Percentiles rank a stretch among this genome's conserved stretches.
phyloP scores from a whole-genome alignment of 2,797 vertebrate species.

The Botia kubotai region DNA sequence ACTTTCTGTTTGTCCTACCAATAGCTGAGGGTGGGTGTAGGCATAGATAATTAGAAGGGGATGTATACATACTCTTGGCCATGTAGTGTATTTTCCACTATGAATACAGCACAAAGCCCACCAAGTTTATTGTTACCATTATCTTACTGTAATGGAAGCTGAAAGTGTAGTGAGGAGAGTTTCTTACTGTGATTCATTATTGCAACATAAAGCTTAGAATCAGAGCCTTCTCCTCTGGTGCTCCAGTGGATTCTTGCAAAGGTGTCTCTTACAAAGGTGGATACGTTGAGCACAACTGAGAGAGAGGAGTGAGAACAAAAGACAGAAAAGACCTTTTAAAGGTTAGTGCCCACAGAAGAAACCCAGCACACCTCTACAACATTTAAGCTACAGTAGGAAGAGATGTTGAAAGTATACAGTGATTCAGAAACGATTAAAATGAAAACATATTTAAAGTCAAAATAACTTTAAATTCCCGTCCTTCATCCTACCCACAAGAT shows the following conservation, averaged over 20 bases:
- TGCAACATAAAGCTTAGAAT: conserved; percentile 80
- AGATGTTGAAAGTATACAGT: background rate
- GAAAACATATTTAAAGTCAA: conserved; percentile 14
- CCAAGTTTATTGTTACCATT: background rate
- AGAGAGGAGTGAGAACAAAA: conserved; percentile 68
- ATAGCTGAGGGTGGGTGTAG: too few species aligned
- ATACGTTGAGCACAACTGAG: conserved; percentile 80
- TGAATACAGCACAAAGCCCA: background rate
- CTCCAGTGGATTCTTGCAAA: conserved; percentile 84
- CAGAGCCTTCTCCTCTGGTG: conserved; percentile 71
- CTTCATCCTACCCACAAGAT: too few species aligned
- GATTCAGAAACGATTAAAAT: background rate
- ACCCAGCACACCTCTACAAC: conserved; percentile 62
- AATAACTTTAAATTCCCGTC: background rate
- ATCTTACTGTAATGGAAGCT: background rate
- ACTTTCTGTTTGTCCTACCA: too few species aligned
- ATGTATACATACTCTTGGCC: background rate
- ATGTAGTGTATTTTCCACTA: background rate
- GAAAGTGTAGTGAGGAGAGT: conserved; percentile 8
- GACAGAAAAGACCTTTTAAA: conserved; percentile 60
- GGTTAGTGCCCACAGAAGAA: conserved; percentile 41
- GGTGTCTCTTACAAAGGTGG: conserved; percentile 80
- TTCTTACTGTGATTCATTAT: conserved; percentile 84
- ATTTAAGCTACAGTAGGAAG: background rate
- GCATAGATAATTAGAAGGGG: background rate